These are phyloP conservation scores for Sarcophaga caerulescens DNA, from an alignment of 2,888 invertebrate species.

Conservation along the genomic window DNA sequence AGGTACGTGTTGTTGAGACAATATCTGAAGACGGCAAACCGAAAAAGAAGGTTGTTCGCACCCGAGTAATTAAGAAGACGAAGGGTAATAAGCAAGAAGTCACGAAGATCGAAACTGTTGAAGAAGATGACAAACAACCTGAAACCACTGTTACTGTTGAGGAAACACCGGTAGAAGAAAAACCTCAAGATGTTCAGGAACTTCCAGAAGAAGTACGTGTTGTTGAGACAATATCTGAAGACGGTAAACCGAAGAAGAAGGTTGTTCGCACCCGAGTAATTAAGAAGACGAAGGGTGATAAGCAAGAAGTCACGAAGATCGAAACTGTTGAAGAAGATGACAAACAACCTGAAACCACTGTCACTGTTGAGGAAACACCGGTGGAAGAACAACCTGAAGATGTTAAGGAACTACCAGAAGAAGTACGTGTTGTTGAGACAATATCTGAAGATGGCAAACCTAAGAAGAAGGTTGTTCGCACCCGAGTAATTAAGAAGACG, in stretches of 20 bases:
- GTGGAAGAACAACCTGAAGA: slow-evolving; percentile 47
- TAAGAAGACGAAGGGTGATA: slow-evolving; percentile 60
- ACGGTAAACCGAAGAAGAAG: slow-evolving; percentile 60
- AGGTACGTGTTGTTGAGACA: slow-evolving; percentile 57
- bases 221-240: slow-evolving; percentile 53
- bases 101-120: slow-evolving; percentile 63
- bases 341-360: slow-evolving; percentile 62
- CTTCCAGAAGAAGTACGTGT: slow-evolving; percentile 60
- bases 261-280: slow-evolving; percentile 58
- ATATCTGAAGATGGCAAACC: slow-evolving; percentile 62
- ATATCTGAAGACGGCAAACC: slow-evolving; percentile 59
- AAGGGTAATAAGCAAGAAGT: slow-evolving; percentile 65
- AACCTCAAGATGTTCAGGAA: slow-evolving; percentile 45
- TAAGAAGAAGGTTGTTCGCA: slow-evolving; percentile 57
- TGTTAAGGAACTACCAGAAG: slow-evolving; percentile 50
- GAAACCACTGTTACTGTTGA: slow-evolving; percentile 61
- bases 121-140: slow-evolving; percentile 63
- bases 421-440: slow-evolving; percentile 47
- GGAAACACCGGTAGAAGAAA: slow-evolving; percentile 52
- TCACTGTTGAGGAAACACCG: slow-evolving; percentile 59
- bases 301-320: slow-evolving; percentile 64
- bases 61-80: slow-evolving; percentile 60
- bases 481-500: slow-evolving; percentile 60
- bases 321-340: slow-evolving; percentile 66
- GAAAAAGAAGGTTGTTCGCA: slow-evolving; percentile 55